These are phyloP conservation scores for Florisuga fusca DNA, from an alignment of 2,797 vertebrate genomes.

Conservation along the genomic window DNA sequence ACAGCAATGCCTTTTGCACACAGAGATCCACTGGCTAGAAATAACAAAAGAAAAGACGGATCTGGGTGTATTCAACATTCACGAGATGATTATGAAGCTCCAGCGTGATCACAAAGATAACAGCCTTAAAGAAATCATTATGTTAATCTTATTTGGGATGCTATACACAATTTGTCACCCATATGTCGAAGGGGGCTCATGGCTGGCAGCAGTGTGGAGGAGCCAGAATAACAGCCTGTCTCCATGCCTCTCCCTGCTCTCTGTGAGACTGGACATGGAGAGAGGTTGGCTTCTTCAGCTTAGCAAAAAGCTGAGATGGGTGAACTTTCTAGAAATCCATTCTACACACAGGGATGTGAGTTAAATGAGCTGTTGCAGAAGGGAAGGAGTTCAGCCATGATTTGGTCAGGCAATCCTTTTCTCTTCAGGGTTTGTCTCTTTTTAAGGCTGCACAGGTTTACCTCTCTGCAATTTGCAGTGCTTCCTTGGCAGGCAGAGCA, in stretches of 20 bases:
- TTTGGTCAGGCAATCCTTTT: neutral
- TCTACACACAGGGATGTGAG: neutral
- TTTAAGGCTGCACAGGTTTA: neutral
- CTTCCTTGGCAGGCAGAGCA: conserved; percentile 47
- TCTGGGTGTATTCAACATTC: conserved; percentile 54
- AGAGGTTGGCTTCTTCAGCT: neutral
- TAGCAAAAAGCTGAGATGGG: neutral
- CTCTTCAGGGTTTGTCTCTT: neutral
- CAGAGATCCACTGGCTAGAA: neutral
- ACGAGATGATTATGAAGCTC: conserved; percentile 11
- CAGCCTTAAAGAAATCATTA: conserved; percentile 62
- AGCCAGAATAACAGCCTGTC: neutral
- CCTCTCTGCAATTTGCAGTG: conserved; percentile 1
- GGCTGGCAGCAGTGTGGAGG: neutral
- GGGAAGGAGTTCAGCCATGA: neutral
- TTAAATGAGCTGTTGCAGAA: neutral
- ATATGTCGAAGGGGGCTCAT: neutral
- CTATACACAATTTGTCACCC: conserved; percentile 41
- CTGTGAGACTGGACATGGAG: accelerated
- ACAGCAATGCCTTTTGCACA: conserved; percentile 16
- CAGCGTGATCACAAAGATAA: conserved; percentile 45
- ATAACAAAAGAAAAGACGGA: conserved; percentile 46
- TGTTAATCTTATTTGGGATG: conserved; percentile 44
- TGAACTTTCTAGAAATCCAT: neutral
- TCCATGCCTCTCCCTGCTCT: neutral